Evolutionary conservation across 2,113 vertebrate species (phyloP).

Genomic region (Uropsilus gracilis): DNA sequence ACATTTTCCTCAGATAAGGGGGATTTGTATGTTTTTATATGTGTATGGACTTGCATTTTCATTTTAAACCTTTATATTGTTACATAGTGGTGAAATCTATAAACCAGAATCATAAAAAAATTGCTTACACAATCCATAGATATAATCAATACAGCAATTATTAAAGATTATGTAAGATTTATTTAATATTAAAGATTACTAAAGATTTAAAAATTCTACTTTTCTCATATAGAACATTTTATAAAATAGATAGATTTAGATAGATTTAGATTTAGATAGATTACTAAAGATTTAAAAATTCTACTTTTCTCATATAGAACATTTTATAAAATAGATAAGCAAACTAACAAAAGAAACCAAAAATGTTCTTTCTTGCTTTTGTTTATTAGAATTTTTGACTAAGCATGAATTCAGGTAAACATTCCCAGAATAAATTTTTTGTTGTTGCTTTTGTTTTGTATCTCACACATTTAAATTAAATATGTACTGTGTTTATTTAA

Average conservation of each 20-base stretch:
- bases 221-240: background rate
- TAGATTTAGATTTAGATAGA: too few species aligned
- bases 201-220: background rate
- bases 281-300: too few species aligned
- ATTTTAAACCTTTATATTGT: background rate
- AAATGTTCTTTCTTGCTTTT: background rate
- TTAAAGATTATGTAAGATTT: background rate
- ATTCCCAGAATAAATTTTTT: background rate
- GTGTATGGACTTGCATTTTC: background rate
- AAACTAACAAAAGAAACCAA: background rate
- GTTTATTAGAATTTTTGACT: background rate
- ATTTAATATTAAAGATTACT: too few species aligned
- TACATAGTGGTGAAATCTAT: background rate
- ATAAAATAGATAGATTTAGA: background rate
- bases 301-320: background rate
- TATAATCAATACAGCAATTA: background rate
- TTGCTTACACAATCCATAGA: background rate
- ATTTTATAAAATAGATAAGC: background rate
- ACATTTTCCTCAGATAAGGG: background rate
- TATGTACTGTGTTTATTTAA: background rate
- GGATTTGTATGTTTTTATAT: too few species aligned
- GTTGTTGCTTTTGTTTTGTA: background rate
- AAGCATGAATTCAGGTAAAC: background rate
- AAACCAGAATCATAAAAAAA: background rate
- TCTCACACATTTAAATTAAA: background rate